A percentile compares a stretch with the other conserved stretches of the same genome.
Conservation (phyloP, 2,113 vertebrate species). For the Orycteropus afer region DNA sequence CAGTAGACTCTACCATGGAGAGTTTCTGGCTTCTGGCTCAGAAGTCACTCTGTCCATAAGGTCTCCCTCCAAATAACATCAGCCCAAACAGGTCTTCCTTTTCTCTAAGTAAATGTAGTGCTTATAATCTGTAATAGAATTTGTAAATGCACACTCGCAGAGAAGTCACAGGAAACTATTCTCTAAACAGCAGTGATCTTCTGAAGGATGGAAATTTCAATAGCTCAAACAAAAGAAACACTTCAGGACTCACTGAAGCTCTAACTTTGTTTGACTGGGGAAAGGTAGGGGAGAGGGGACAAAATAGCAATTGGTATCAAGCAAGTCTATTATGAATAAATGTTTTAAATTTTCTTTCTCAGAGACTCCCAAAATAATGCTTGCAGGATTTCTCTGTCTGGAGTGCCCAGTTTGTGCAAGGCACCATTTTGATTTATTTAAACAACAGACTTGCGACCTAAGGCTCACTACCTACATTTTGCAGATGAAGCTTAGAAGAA, state of each 20-base stretch:
- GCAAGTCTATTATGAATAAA: background rate
- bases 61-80: background rate
- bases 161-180: background rate
- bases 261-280: background rate
- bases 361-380: background rate
- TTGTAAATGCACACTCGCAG: background rate
- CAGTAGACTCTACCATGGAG: too few relatives aligned
- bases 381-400: background rate
- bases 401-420: background rate
- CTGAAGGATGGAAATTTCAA: background rate
- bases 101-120: constrained; percentile 27
- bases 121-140: background rate
- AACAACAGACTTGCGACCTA: background rate
- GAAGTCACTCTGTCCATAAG: background rate
- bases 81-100: background rate
- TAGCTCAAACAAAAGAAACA: constrained; percentile 17
- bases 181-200: background rate
- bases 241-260: background rate
- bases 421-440: background rate
- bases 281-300: background rate
- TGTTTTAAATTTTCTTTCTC: background rate
- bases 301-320: background rate
- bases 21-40: too few relatives aligned
- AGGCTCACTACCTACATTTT: background rate
- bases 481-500: background rate